phyloP scores from a whole-genome alignment of 2,888 invertebrate species.

The Seira ritae region DNA sequence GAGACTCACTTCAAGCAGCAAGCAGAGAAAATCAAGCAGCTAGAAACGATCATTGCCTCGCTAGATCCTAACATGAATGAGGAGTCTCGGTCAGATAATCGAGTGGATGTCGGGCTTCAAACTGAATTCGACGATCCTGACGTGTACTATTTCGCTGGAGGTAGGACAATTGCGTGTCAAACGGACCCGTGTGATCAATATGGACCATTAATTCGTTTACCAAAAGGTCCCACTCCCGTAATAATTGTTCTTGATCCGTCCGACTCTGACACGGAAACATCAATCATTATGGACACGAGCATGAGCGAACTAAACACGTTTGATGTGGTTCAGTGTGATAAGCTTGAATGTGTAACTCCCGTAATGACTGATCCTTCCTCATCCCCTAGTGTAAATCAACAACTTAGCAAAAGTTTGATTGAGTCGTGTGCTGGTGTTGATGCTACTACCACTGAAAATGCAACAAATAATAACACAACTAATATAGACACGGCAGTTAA shows the following conservation, averaged over 20 bases:
- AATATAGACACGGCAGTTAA: slow-evolving; percentile 49
- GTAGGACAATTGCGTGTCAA: slow-evolving; percentile 70
- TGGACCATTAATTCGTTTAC: slow-evolving; percentile 64
- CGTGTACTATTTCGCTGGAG: slow-evolving; percentile 71
- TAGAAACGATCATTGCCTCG: too few relatives aligned
- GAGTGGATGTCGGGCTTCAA: slow-evolving; percentile 65
- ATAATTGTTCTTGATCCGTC: slow-evolving; percentile 67
- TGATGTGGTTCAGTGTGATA: slow-evolving; percentile 41
- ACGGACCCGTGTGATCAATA: slow-evolving; percentile 70
- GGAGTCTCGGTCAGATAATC: slow-evolving; percentile 45
- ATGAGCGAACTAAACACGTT: slow-evolving; percentile 41
- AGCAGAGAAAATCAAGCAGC: too few relatives aligned
- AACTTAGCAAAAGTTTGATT: slow-evolving; percentile 29
- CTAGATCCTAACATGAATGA: slow-evolving; percentile 34
- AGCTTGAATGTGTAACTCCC: slow-evolving; percentile 32
- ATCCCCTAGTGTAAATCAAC: background rate
- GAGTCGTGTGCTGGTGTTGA: slow-evolving; percentile 40
- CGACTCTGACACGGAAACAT: slow-evolving; percentile 62
- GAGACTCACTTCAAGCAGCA: too few relatives aligned
- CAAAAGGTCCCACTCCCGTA: slow-evolving; percentile 61
- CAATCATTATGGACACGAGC: slow-evolving; percentile 42
- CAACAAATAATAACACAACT: slow-evolving; percentile 36
- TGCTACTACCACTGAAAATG: background rate
- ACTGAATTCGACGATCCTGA: slow-evolving; percentile 73
- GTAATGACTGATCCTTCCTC: slow-evolving; percentile 43